phyloP scores from a whole-genome alignment of 2,113 vertebrate species.

The Entosphenus tridentatus region DNA sequence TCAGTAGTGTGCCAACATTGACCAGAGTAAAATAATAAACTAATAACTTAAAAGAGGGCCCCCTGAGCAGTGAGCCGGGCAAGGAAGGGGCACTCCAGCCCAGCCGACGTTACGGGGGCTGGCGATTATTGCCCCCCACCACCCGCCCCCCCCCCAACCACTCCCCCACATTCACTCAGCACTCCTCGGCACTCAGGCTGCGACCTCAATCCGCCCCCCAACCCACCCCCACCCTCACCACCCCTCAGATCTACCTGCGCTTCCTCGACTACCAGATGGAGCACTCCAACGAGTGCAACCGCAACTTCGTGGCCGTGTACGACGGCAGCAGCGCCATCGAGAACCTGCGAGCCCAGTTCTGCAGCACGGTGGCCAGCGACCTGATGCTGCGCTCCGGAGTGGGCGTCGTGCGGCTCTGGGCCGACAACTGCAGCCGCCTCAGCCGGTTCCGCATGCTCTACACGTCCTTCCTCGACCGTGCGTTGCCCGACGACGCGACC shows the following conservation, averaged over 20 bases:
- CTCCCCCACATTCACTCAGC: background rate
- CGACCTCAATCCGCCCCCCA: background rate
- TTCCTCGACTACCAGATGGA: slow-evolving; percentile 98
- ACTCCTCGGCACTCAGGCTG: background rate
- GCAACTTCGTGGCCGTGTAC: slow-evolving; percentile 95
- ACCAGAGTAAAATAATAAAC: no score
- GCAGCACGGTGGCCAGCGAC: slow-evolving; percentile 90
- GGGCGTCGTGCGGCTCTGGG: slow-evolving; percentile 91
- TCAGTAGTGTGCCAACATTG: no score
- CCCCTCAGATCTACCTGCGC: slow-evolving; percentile 64
- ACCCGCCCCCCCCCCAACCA: background rate
- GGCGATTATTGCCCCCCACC: background rate
- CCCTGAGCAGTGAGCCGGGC: no score
- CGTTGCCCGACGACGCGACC: no score
- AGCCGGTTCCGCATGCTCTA: slow-evolving; percentile 92
- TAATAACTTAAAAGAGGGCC: no score
- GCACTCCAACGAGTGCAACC: slow-evolving; percentile 93
- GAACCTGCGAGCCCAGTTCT: slow-evolving; percentile 83
- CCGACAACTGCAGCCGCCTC: slow-evolving; percentile 68
- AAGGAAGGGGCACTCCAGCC: no score
- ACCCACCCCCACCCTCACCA: slow-evolving; percentile 1
- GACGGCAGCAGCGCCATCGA: slow-evolving; percentile 85
- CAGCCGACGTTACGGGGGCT: no score
- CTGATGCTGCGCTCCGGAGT: slow-evolving; percentile 73
- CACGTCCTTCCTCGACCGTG: slow-evolving; percentile 97